Evolutionary conservation across 2,797 vertebrate genomes (phyloP).

Genomic region (Argyrosomus regius): DNA sequence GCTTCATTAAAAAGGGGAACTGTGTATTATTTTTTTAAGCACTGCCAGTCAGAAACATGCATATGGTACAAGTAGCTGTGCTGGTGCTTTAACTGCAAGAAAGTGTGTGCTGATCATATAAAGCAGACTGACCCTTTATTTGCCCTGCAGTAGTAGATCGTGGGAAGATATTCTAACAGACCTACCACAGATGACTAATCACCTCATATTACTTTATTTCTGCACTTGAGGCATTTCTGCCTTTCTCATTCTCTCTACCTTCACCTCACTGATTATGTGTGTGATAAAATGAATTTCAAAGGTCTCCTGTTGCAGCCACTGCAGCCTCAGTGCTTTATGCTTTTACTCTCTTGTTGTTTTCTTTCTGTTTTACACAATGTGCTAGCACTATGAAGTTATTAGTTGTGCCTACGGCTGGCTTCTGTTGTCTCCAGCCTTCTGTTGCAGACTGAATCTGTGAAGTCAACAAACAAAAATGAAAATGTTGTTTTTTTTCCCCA

Average conservation of each 20-base stretch:
- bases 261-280: slow-evolving; percentile 20
- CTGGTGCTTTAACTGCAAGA: background rate
- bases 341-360: slow-evolving; percentile 25
- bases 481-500: background rate
- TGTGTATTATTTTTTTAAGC: slow-evolving; percentile 35
- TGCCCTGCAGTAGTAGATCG: slow-evolving; percentile 20
- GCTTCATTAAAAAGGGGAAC: slow-evolving; percentile 59
- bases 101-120: background rate
- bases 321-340: slow-evolving; percentile 16
- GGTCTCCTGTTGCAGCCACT: slow-evolving; percentile 10
- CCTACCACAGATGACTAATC: slow-evolving; percentile 49
- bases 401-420: slow-evolving; percentile 8
- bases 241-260: slow-evolving; percentile 5
- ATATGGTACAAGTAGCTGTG: slow-evolving; percentile 19
- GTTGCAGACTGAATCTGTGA: slow-evolving; percentile 15
- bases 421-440: slow-evolving; percentile 17
- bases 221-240: slow-evolving; percentile 19
- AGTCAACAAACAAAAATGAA: slow-evolving; percentile 23
- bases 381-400: slow-evolving; percentile 9
- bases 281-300: slow-evolving; percentile 42
- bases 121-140: slow-evolving; percentile 33
- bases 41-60: slow-evolving; percentile 28
- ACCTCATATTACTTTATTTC: slow-evolving; percentile 36
- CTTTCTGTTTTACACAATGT: slow-evolving; percentile 6
- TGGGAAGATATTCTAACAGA: slow-evolving; percentile 9